A percentile compares a stretch with the other conserved stretches of the same genome.
These are phyloP conservation scores for Metopolophium dirhodum DNA, from an alignment of 1,140 invertebrate genomes.

Conservation along the genomic window DNA sequence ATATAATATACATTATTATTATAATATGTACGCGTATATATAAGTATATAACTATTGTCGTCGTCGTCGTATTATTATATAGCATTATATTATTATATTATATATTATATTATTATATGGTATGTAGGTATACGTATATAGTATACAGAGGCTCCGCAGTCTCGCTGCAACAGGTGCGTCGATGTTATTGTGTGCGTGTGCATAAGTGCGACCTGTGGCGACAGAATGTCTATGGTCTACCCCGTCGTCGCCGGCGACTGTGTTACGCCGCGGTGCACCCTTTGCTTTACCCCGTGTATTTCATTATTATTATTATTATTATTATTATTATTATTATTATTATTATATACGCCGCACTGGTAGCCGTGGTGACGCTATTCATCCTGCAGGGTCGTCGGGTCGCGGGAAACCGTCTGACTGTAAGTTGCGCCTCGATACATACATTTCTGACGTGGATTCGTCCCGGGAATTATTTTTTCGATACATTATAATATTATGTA, in stretches of 20 bases:
- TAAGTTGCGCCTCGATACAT: too few species aligned
- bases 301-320: not conserved
- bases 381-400: too few species aligned
- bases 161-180: constrained; percentile 7
- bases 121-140: not conserved
- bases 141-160: not conserved
- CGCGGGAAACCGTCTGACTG: too few species aligned
- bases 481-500: too few species aligned
- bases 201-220: not conserved
- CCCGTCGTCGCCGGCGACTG: not conserved
- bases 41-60: too few species aligned
- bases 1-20: not conserved
- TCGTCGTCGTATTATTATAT: not conserved
- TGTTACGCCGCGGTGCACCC: not conserved
- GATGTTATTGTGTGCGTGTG: not conserved
- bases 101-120: too few species aligned
- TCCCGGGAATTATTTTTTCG: too few species aligned
- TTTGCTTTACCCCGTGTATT: not conserved
- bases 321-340: too few species aligned
- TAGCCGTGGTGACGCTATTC: not conserved
- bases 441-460: too few species aligned
- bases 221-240: not conserved
- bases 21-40: not conserved
- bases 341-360: too few species aligned
- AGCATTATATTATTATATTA: not conserved